Evolutionary conservation across 2,888 invertebrate species (phyloP), one percentile per base, ranked within the genome.

Genomic region (Mongoloraphidia duomilia): DNA sequence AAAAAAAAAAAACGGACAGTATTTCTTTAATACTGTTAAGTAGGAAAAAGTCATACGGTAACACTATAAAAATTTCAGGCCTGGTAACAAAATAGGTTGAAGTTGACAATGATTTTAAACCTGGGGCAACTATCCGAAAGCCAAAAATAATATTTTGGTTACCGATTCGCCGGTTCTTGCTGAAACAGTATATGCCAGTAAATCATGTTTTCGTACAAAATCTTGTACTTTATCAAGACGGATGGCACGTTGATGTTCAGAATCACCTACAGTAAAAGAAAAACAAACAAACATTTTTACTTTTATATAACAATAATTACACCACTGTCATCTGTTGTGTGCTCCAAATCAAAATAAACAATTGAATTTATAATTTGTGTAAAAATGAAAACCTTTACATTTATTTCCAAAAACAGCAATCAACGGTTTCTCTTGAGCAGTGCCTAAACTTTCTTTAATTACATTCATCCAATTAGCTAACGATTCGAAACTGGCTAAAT

Each of bases 81-180:
- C 17, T 17, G 17, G 17, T 17, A 17, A 17, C 17, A 17, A n/a
- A n/a, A 17, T 17, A 17, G 2, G 17, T 17, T 17, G 17, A 17
- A 17, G 17, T 17, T 17, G 17, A 4, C 4, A 17, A 3, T 26
- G 26, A 6, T 26, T 26, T 5, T 26, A 26, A 26, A 26, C 1
- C 26, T 26, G 3, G 5, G 6, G 26, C 6, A 5, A 3, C 26
- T 26, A 26, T 26, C 26, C 17, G 17, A 17, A 17, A 4, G 2
- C 26, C 44, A 50, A 47, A 34, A 44, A 42, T 34, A 40, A 26
- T 53, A 50, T 34, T 42, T 39, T 34, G 37, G 61, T 64, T 69
- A 83, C 83, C 71, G 75, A 76, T 70, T 84, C 84, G 8, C 84
- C 83, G 4, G 82, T 84, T 60, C 82, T 74, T 6, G 84, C 82